phyloP scores from a whole-genome alignment of 1,140 invertebrate species.

The Hydropsyche tenuis region DNA sequence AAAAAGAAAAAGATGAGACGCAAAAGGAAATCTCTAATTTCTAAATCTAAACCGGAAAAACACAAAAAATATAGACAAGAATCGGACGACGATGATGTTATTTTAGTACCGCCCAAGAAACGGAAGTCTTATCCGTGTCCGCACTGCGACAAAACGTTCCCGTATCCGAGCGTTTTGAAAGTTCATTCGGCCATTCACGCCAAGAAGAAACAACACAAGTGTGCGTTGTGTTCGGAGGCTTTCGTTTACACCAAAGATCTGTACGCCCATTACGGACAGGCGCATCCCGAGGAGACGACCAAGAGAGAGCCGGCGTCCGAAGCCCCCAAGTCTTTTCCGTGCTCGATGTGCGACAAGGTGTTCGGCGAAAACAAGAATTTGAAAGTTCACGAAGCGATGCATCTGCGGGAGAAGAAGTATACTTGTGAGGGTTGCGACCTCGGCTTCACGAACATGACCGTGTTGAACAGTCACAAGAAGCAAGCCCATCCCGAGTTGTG shows the following conservation, averaged over 20 bases:
- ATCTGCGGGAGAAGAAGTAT: slow-evolving; percentile 73
- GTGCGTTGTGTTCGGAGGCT: slow-evolving; percentile 61
- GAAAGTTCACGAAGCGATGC: slow-evolving; percentile 63
- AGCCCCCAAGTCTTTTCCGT: slow-evolving; percentile 62
- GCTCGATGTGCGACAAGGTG: slow-evolving; percentile 64
- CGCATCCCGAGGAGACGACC: slow-evolving; percentile 61
- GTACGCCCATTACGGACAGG: slow-evolving; percentile 45
- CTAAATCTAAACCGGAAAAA: slow-evolving; percentile 13
- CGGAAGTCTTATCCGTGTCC: slow-evolving; percentile 50
- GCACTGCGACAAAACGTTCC: slow-evolving; percentile 53
- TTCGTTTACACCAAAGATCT: slow-evolving; percentile 62
- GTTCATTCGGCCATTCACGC: slow-evolving; percentile 65
- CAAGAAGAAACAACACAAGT: slow-evolving; percentile 62
- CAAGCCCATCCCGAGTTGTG: slow-evolving; percentile 43
- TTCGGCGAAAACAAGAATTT: slow-evolving; percentile 66
- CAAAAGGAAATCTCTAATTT: slow-evolving; percentile 5
- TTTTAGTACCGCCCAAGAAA: slow-evolving; percentile 50
- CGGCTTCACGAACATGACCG: slow-evolving; percentile 63
- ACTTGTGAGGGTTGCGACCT: slow-evolving; percentile 72
- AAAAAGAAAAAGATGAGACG: slow-evolving; percentile 28
- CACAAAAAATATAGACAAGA: slow-evolving; percentile 18
- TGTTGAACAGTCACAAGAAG: slow-evolving; percentile 53
- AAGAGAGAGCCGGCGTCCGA: slow-evolving; percentile 54
- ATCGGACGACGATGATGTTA: slow-evolving; percentile 37
- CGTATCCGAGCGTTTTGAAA: slow-evolving; percentile 61